Conservation (phyloP, 2,888 invertebrate genomes). For the Entomobrya multifasciata region DNA sequence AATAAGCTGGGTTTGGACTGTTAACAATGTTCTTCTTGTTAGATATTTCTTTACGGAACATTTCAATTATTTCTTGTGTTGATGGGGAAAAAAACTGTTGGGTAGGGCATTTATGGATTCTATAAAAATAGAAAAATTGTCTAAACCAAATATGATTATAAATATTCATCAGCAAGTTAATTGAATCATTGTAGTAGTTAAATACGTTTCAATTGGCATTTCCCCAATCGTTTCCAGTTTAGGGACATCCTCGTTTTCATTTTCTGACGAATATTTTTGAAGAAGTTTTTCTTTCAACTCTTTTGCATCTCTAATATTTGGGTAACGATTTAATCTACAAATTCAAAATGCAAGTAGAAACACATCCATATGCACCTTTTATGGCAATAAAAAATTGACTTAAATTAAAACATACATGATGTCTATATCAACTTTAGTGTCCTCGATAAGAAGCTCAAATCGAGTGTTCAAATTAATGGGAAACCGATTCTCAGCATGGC, state of each 20-base stretch:
- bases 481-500: background rate
- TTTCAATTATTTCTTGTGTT: constrained; percentile 21
- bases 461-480: background rate
- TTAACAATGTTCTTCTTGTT: background rate
- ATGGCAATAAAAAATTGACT: background rate
- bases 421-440: constrained; percentile 35
- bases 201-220: background rate
- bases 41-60: constrained; percentile 9
- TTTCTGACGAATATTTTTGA: background rate
- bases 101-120: constrained; percentile 16
- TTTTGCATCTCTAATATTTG: constrained; percentile 36
- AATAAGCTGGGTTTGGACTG: constrained; percentile 36
- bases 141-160: too few species aligned
- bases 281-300: constrained; percentile 1
- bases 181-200: too few species aligned
- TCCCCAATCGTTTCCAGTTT: background rate
- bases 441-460: constrained; percentile 43
- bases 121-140: constrained; percentile 5
- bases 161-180: too few species aligned
- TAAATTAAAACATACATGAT: constrained; percentile 27
- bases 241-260: background rate
- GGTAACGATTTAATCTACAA: constrained; percentile 48
- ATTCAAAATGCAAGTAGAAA: background rate
- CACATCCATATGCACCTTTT: background rate
- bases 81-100: constrained; percentile 13